Conservation (phyloP, 2,888 invertebrate species). For the Brassicogethes aeneus region DNA sequence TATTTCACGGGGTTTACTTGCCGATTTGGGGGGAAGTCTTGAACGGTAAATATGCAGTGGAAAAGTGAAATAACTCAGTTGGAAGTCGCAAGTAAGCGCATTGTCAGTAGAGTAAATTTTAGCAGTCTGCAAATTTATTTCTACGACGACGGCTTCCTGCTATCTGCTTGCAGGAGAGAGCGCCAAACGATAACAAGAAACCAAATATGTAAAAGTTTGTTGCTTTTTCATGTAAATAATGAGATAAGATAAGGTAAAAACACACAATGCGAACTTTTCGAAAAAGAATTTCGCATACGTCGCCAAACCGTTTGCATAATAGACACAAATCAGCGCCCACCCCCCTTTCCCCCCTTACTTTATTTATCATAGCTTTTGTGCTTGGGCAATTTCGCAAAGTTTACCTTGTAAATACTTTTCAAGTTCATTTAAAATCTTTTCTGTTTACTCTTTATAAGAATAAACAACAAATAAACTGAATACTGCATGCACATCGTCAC, state of each 20-base stretch:
- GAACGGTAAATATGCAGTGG: not conserved
- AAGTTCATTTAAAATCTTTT: too few relatives aligned
- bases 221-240: conserved; percentile 12
- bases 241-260: conserved; percentile 16
- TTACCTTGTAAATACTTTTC: conserved; percentile 10
- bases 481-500: too few relatives aligned
- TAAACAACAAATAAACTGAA: too few relatives aligned
- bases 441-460: too few relatives aligned
- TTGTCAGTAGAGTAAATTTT: not conserved
- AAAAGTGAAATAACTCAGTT: not conserved
- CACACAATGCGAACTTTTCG: conserved; percentile 13
- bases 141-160: not conserved
- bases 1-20: not conserved
- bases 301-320: conserved; percentile 22
- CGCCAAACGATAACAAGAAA: conserved; percentile 3
- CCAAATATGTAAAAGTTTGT: conserved; percentile 11
- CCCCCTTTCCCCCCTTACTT: conserved; percentile 22
- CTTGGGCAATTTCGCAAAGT: conserved; percentile 14
- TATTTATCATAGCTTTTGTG: conserved; percentile 24
- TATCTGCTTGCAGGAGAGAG: not conserved
- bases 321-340: conserved; percentile 20
- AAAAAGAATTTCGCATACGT: conserved; percentile 10
- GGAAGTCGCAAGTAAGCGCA: not conserved
- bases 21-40: not conserved
- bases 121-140: not conserved